These are phyloP conservation scores for Dryoscopus gambensis DNA, from an alignment of 2,113 vertebrate species.

Conservation along the genomic window DNA sequence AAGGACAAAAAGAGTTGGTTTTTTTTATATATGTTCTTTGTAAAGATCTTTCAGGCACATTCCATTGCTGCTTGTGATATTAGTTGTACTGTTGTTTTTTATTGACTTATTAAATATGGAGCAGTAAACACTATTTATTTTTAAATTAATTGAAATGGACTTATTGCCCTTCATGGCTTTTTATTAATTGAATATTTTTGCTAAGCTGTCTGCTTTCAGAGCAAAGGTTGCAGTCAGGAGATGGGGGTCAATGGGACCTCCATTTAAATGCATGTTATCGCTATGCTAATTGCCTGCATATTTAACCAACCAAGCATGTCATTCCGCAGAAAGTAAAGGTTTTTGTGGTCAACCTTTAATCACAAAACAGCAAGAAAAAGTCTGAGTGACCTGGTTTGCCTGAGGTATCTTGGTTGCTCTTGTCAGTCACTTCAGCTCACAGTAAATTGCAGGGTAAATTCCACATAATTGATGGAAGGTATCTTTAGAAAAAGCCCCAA, in stretches of 20 bases:
- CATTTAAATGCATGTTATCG: constrained; percentile 46
- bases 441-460: constrained; percentile 43
- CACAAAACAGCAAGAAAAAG: constrained; percentile 14
- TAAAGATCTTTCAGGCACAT: background rate
- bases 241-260: background rate
- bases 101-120: constrained; percentile 38
- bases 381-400: background rate
- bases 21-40: background rate
- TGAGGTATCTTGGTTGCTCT: background rate
- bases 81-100: background rate
- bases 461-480: background rate
- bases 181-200: constrained; percentile 50
- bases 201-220: constrained; percentile 3
- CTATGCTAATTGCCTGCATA: constrained; percentile 40
- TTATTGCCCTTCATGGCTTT: constrained; percentile 18
- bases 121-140: constrained; percentile 33
- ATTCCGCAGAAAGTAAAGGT: background rate
- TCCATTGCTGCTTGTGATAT: background rate
- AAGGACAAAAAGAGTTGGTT: background rate
- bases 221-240: background rate
- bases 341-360: constrained; percentile 38
- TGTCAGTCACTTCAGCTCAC: constrained; percentile 16
- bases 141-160: constrained; percentile 29
- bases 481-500: background rate
- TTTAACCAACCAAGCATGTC: constrained; percentile 6